Percentiles rank a stretch among this genome's conserved stretches.
Conservation (phyloP, 2,888 invertebrate species). For the Nezara viridula region DNA sequence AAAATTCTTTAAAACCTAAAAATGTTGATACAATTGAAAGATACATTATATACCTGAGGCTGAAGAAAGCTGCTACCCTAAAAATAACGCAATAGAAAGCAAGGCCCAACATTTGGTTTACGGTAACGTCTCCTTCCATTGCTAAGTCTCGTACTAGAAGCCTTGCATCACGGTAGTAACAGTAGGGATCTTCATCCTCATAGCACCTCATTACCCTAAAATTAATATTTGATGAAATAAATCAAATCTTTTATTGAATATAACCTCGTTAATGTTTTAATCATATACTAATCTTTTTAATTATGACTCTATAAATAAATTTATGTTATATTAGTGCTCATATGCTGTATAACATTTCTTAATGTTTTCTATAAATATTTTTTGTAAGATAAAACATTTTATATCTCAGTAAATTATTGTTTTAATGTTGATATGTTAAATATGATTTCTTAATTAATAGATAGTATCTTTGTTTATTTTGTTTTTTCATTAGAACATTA, state of each 20-base stretch:
- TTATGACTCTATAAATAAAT: too few relatives aligned
- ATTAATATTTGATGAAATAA: background rate
- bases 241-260: background rate
- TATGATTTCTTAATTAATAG: too few relatives aligned
- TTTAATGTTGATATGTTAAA: too few relatives aligned
- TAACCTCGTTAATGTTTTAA: background rate
- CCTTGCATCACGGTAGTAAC: constrained; percentile 73
- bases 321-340: too few relatives aligned
- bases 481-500: too few relatives aligned
- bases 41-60: constrained; percentile 71
- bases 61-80: constrained; percentile 72
- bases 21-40: background rate
- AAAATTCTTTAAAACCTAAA: background rate
- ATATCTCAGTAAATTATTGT: too few relatives aligned
- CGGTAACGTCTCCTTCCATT: constrained; percentile 72
- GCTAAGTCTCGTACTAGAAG: constrained; percentile 78
- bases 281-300: too few relatives aligned
- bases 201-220: constrained; percentile 73
- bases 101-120: constrained; percentile 74
- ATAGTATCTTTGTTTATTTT: too few relatives aligned
- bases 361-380: too few relatives aligned
- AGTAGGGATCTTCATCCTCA: constrained; percentile 72
- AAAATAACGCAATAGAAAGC: constrained; percentile 74
- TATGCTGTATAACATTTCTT: too few relatives aligned
- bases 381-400: too few relatives aligned